phyloP scores from a whole-genome alignment of 92 coral and sea anemone species.

The Zoanthus gigantus region DNA sequence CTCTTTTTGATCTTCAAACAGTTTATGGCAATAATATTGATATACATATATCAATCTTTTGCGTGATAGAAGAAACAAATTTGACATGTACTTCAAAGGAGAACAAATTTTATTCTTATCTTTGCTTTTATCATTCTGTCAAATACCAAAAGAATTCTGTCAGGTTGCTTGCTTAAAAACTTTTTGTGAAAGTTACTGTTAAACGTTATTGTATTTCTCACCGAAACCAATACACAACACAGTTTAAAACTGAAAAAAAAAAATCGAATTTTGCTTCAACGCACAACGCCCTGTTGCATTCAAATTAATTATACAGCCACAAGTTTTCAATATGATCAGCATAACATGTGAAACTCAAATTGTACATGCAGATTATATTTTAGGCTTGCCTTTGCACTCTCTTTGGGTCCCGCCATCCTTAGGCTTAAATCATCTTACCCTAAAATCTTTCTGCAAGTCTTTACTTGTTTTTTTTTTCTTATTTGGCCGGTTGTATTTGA shows the following conservation, averaged over 20 bases:
- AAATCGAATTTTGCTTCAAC: not conserved
- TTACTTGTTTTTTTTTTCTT: not conserved
- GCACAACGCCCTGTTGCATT: not conserved
- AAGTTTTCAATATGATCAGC: not conserved
- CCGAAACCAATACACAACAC: not conserved
- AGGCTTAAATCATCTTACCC: not conserved
- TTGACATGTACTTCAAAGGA: not conserved
- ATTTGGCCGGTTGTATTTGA: not conserved
- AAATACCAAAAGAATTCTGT: not conserved
- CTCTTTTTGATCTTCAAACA: not conserved
- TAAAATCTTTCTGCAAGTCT: not conserved
- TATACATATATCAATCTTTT: not conserved
- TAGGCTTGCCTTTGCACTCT: not conserved
- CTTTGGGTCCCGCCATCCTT: not conserved
- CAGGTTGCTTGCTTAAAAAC: not conserved
- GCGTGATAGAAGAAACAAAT: not conserved
- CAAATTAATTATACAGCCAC: not conserved
- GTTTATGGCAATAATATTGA: not conserved
- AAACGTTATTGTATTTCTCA: not conserved
- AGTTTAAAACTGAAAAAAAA: not conserved
- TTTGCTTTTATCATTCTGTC: not conserved
- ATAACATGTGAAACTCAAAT: not conserved
- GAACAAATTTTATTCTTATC: not conserved
- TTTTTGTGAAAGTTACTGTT: not conserved
- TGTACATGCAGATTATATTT: not conserved